phyloP scores from a whole-genome alignment of 2,797 vertebrate species.

The Orestias chungarensis region DNA sequence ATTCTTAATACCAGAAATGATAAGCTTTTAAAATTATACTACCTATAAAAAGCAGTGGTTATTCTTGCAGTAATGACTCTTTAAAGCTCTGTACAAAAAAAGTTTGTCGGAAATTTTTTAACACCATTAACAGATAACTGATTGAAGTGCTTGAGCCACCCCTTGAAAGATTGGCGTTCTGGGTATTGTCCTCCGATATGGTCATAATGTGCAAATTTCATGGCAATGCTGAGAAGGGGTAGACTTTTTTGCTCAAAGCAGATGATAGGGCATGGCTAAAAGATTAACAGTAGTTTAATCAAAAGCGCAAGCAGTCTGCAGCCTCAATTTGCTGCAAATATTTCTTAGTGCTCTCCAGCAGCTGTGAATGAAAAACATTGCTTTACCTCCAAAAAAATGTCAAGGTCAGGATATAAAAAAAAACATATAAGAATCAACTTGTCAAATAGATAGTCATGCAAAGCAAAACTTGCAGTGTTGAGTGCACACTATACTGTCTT shows the following conservation, averaged over 20 bases:
- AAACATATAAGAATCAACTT: no score
- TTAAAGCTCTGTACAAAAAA: not conserved
- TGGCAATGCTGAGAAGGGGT: not conserved
- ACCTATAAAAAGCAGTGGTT: not conserved
- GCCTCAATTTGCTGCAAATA: not conserved
- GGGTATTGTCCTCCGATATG: no score
- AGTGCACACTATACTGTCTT: not conserved
- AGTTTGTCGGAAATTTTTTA: not conserved
- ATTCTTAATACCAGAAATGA: not conserved
- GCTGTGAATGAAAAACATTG: not conserved
- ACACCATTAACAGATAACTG: not conserved
- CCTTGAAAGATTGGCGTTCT: not conserved
- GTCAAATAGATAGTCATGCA: no score
- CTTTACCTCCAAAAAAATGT: not conserved
- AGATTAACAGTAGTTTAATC: not conserved
- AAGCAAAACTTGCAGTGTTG: no score
- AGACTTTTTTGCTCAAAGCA: not conserved
- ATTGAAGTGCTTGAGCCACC: not conserved
- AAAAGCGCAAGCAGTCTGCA: not conserved
- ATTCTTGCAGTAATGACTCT: not conserved
- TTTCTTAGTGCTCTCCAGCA: not conserved
- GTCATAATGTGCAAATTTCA: not conserved
- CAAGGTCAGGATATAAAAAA: not conserved
- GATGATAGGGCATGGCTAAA: not conserved
- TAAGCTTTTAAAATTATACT: not conserved